These are phyloP conservation scores for Trachops cirrhosus DNA, from an alignment of 2,797 vertebrate genomes.

Conservation along the genomic window DNA sequence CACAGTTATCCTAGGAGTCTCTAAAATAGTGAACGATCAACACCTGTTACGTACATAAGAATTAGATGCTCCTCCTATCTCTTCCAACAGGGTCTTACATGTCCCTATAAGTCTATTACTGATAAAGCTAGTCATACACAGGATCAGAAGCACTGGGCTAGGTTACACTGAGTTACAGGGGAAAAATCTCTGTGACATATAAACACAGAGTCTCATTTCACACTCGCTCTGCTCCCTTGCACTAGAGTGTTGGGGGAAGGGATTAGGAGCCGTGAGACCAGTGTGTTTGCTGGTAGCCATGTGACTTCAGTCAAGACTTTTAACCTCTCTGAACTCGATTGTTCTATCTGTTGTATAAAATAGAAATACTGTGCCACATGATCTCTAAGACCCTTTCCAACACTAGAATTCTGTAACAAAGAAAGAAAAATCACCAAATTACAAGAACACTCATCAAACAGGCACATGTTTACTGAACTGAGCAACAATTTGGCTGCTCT, in stretches of 20 bases:
- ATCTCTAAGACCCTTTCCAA: slow-evolving; percentile 1
- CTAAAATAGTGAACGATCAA: neutral
- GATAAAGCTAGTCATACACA: neutral
- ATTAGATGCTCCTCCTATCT: neutral
- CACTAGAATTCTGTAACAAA: slow-evolving; percentile 14
- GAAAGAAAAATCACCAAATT: slow-evolving; percentile 21
- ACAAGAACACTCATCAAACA: neutral
- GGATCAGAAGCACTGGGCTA: neutral
- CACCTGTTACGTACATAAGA: fast-evolving
- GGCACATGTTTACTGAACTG: neutral
- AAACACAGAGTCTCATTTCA: neutral
- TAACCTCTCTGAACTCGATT: neutral
- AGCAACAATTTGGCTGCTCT: neutral
- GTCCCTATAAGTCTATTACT: neutral
- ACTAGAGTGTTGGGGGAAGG: neutral
- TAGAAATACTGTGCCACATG: neutral
- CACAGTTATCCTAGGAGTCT: neutral
- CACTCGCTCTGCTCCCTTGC: neutral
- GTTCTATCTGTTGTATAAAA: neutral
- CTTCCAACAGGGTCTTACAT: neutral
- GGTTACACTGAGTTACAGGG: neutral
- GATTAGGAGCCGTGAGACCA: neutral
- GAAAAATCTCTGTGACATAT: neutral
- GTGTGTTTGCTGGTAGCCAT: neutral
- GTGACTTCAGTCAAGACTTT: neutral